Percentiles rank a stretch among this genome's conserved stretches.
These are phyloP conservation scores for Mus spicilegus DNA, from an alignment of 2,113 vertebrate species.

Conservation along the genomic window DNA sequence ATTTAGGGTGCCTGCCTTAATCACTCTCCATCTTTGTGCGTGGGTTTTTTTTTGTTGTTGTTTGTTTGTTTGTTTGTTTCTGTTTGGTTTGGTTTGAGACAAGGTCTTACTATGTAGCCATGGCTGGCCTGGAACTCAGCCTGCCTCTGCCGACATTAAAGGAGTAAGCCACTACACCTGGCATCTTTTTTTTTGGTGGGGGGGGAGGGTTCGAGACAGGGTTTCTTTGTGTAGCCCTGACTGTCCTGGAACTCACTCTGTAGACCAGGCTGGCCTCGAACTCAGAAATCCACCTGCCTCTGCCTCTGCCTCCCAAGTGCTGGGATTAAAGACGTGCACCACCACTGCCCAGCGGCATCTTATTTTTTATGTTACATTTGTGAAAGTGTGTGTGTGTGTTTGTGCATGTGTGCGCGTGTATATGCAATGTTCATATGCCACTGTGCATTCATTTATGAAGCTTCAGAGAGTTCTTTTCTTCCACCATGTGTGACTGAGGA, in stretches of 20 bases:
- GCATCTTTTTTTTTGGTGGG: not conserved
- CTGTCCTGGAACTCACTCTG: too few species aligned
- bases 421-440: not conserved
- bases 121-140: not conserved
- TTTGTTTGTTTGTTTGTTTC: not conserved
- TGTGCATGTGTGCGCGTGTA: not conserved
- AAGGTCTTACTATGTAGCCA: not conserved
- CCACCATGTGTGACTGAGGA: not conserved
- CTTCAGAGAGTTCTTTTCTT: not conserved
- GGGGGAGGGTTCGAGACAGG: too few species aligned
- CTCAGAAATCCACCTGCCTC: too few species aligned
- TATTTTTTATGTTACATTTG: not conserved
- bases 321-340: too few species aligned
- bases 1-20: not conserved
- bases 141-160: not conserved
- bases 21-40: not conserved
- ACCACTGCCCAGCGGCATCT: not conserved
- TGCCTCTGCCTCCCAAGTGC: too few species aligned
- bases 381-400: not conserved
- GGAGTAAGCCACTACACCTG: not conserved
- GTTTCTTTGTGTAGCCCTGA: too few species aligned
- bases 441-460: too few species aligned
- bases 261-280: too few species aligned
- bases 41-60: not conserved
- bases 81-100: not conserved